Evolutionary conservation across 2,888 invertebrate species (phyloP).

Genomic region (Dermolepida albohirtum): DNA sequence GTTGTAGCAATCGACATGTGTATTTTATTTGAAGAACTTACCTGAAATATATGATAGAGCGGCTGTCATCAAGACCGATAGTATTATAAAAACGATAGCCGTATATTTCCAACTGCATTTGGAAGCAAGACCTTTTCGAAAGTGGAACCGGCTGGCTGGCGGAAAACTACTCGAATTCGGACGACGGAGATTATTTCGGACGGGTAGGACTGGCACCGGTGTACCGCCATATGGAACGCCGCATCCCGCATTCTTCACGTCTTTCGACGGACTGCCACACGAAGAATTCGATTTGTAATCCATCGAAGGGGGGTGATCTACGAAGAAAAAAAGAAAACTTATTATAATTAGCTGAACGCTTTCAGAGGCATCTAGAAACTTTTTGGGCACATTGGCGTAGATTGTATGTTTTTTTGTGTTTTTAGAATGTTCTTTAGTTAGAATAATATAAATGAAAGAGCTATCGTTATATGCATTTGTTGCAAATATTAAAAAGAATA

Average conservation of each 20-base stretch:
- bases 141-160: slow-evolving; percentile 82
- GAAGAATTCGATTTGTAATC: slow-evolving; percentile 91
- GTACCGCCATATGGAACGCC: slow-evolving; percentile 58
- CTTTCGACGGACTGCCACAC: slow-evolving; percentile 88
- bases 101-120: slow-evolving; percentile 94
- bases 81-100: slow-evolving; percentile 87
- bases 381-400: too few species aligned
- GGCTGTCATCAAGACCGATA: slow-evolving; percentile 84
- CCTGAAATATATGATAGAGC: slow-evolving; percentile 90
- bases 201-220: slow-evolving; percentile 78
- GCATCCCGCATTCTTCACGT: slow-evolving; percentile 73
- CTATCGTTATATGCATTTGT: too few species aligned
- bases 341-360: background rate
- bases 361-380: slow-evolving; percentile 2
- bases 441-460: too few species aligned
- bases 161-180: slow-evolving; percentile 78
- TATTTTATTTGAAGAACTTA: slow-evolving; percentile 62
- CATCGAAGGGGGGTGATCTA: slow-evolving; percentile 88
- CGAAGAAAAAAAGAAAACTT: slow-evolving; percentile 54
- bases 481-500: too few species aligned
- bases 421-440: too few species aligned
- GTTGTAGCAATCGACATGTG: too few species aligned
- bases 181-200: slow-evolving; percentile 77
- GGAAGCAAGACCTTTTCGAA: slow-evolving; percentile 86
- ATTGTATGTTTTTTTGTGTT: too few species aligned